Evolutionary conservation across 2,797 vertebrate genomes (phyloP).

Genomic region (Salarias fasciatus): DNA sequence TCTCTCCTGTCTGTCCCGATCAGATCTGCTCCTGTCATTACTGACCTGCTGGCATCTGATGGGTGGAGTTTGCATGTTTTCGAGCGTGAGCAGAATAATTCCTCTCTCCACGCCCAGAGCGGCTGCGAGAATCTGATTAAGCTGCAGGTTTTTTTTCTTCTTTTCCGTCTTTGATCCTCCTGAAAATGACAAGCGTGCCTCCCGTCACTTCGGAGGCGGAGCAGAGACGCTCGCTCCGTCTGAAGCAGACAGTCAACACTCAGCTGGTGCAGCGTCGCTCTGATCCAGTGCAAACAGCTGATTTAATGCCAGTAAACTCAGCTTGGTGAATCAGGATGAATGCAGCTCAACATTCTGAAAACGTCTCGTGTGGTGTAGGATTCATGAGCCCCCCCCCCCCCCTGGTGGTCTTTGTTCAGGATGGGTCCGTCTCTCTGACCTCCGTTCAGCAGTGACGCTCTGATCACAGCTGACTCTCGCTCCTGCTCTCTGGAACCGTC

Average conservation of each 20-base stretch:
- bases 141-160: conserved; percentile 5
- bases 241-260: conserved; percentile 1
- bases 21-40: conserved; percentile 41
- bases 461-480: no score
- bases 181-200: conserved; percentile 40
- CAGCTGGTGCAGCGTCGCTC: no score
- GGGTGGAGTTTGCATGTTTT: conserved; percentile 42
- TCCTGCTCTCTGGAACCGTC: background rate
- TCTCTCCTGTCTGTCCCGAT: conserved; percentile 34
- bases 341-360: no score
- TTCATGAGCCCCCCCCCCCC: no score
- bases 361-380: no score
- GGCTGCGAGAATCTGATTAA: conserved; percentile 30
- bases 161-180: conserved; percentile 38
- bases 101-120: background rate
- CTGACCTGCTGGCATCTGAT: conserved; percentile 38
- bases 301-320: no score
- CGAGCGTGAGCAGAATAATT: conserved; percentile 22
- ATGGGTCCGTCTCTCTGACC: no score
- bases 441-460: no score
- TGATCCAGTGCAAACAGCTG: no score
- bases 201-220: conserved; percentile 13
- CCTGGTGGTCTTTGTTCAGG: no score
- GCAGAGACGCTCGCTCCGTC: conserved; percentile 30
- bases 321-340: no score